Evolutionary conservation across 2,113 vertebrate species (phyloP), one percentile per base, ranked within the genome.

Genomic region (Oncorhynchus nerka): DNA sequence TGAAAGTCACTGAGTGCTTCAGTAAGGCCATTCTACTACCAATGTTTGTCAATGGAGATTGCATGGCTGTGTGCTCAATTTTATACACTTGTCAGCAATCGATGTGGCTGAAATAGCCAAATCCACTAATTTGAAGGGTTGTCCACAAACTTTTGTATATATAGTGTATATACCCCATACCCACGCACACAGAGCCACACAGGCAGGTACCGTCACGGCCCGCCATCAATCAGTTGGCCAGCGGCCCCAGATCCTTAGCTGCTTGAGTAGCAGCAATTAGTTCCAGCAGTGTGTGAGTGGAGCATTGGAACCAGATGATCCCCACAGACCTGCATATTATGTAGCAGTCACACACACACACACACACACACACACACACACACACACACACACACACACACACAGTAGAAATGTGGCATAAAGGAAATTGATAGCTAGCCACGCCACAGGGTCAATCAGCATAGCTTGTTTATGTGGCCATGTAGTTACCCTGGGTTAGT

Each of bases 261-360:
- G 76, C 79, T 74, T 55, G 51, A 55, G 51, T 55, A 55, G 51
- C 83, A 83, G 34, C 75, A 73, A 93, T 93, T 93, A 87, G 90
- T 93, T 93, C 90, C 91, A 92, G 88, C 66, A 77, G 73, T 83
- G 79, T 51, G 49, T 89, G 59, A 82, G 80, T 81, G 83, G 71
- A 91, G 90, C 90, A 94, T 90, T 92, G 82, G 88, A 93, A 90
- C 86, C 92, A 94, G 91, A 93, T 93, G 90, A 89, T 85, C 69
- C 68, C 78, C 70, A 2, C 64, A 86, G 81, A 83, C 77, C 74
- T 72, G 75, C 61, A 75, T 80, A 81, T 82, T 83, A 77, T 83
- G 81, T 76, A 75, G 80, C 62, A 83, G 32, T 20, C 20, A 69
- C 68, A 69, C 68, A 69, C 68, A 48, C 19, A 34, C 34, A n/a